Evolutionary conservation across 2,113 vertebrate species (phyloP).

Genomic region (Cephalopholis sonnerati): DNA sequence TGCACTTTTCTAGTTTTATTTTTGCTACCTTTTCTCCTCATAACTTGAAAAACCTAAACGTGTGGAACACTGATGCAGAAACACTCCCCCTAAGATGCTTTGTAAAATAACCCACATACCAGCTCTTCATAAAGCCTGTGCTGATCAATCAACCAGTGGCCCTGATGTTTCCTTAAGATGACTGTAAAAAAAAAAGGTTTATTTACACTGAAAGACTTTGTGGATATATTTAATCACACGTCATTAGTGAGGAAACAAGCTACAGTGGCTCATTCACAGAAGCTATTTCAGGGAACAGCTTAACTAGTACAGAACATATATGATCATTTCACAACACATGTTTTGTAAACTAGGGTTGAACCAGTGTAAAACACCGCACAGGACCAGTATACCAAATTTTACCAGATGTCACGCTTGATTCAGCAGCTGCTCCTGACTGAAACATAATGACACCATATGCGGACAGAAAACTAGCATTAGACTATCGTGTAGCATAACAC

Average conservation of each 20-base stretch:
- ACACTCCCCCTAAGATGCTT: not conserved
- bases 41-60: not conserved
- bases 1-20: not conserved
- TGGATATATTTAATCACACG: constrained; percentile 1
- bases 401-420: too few relatives aligned
- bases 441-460: too few relatives aligned
- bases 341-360: not conserved
- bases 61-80: not conserved
- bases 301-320: constrained; percentile 11
- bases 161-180: not conserved
- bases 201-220: not conserved
- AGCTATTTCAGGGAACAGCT: not conserved
- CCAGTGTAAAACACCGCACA: too few relatives aligned
- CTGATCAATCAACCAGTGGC: not conserved
- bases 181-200: not conserved
- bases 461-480: too few relatives aligned
- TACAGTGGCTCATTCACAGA: not conserved
- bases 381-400: too few relatives aligned
- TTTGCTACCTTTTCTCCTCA: not conserved
- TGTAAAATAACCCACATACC: not conserved
- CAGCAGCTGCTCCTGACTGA: too few relatives aligned
- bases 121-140: not conserved
- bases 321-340: not conserved
- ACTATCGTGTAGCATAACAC: too few relatives aligned
- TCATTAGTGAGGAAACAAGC: not conserved